phyloP scores from a whole-genome alignment of 1,140 invertebrate genomes.

The Drosophila repletoides region DNA sequence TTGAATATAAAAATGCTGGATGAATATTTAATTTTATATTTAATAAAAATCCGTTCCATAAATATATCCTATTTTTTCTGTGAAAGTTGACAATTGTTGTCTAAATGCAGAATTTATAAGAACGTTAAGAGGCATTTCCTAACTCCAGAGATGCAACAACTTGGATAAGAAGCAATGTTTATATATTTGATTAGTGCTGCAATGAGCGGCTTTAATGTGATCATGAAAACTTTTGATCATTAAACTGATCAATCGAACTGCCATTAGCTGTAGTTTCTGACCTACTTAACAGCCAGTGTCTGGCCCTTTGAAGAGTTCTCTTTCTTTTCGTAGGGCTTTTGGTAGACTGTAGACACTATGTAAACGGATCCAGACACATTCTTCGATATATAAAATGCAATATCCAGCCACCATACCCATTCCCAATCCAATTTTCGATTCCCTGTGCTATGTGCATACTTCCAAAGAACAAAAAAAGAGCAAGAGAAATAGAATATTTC shows the following conservation, averaged over 20 bases:
- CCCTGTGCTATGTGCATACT: slow-evolving; percentile 22
- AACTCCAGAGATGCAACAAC: too few species aligned
- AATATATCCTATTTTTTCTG: too few species aligned
- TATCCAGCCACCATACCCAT: slow-evolving; percentile 4
- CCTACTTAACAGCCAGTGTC: slow-evolving; percentile 35
- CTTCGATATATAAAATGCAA: neutral
- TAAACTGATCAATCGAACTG: slow-evolving; percentile 6
- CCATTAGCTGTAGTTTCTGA: slow-evolving; percentile 21
- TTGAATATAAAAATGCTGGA: too few species aligned
- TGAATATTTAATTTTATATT: too few species aligned
- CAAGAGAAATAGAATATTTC: slow-evolving; percentile 13
- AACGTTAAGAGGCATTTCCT: too few species aligned
- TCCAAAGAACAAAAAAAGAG: neutral
- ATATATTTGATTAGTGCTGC: neutral
- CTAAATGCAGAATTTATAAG: too few species aligned
- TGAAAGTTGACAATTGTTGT: too few species aligned
- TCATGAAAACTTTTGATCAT: slow-evolving; percentile 24
- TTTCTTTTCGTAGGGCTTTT: too few species aligned
- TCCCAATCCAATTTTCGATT: neutral
- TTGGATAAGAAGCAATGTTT: too few species aligned
- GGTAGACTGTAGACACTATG: slow-evolving; percentile 49
- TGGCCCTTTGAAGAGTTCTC: slow-evolving; percentile 36
- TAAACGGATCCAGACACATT: slow-evolving; percentile 16
- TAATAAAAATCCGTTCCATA: too few species aligned
- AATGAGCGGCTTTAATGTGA: slow-evolving; percentile 12